Percentiles rank a stretch among this genome's conserved stretches.
Conservation (phyloP, 2,888 invertebrate genomes). For the Drosophila sordidapex region DNA sequence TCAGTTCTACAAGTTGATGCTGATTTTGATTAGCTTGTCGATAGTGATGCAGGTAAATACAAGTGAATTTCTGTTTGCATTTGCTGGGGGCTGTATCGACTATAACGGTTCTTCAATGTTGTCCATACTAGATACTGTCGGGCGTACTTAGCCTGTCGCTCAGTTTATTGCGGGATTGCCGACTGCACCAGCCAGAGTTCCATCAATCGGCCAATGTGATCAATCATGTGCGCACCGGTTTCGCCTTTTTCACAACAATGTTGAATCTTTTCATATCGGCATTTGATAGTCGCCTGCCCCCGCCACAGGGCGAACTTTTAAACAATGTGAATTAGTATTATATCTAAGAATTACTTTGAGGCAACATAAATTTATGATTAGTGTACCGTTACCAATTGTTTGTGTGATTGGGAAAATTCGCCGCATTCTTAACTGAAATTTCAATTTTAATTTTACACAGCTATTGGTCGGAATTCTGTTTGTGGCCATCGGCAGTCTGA, state of each 20-base stretch:
- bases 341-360: not conserved
- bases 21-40: conserved; percentile 92
- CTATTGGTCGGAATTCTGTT: conserved; percentile 92
- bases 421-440: conserved; percentile 37
- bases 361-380: not conserved
- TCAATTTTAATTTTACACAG: conserved; percentile 86
- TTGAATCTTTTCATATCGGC: conserved; percentile 91
- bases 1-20: conserved; percentile 93
- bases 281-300: conserved; percentile 88
- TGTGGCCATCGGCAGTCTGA: conserved; percentile 92
- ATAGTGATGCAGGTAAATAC: conserved; percentile 92
- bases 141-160: conserved; percentile 90
- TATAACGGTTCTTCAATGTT: conserved; percentile 46
- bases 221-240: conserved; percentile 89
- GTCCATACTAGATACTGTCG: conserved; percentile 88
- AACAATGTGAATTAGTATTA: conserved; percentile 62
- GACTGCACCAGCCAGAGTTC: conserved; percentile 90
- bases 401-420: conserved; percentile 4
- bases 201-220: conserved; percentile 89
- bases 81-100: conserved; percentile 44
- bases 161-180: conserved; percentile 91
- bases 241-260: conserved; percentile 90
- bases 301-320: conserved; percentile 70
- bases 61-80: not conserved
- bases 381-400: conserved; percentile 39